phyloP scores from a whole-genome alignment of 2,888 invertebrate genomes.

The Danaus chrysippus region DNA sequence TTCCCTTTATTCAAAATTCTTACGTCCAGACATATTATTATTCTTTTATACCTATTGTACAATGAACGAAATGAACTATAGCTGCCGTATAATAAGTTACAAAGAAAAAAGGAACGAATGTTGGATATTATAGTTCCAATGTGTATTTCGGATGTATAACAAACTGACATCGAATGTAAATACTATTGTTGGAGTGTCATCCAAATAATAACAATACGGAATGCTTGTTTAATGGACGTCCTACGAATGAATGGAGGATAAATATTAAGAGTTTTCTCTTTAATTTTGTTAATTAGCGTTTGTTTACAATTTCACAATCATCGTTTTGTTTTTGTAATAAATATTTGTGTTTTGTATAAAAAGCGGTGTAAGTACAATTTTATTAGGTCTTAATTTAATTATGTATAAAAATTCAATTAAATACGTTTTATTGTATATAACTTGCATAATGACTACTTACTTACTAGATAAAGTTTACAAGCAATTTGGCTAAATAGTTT shows the following conservation, averaged over 20 bases:
- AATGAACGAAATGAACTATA: conserved; percentile 70
- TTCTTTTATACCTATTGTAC: conserved; percentile 64
- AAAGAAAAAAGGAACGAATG: conserved; percentile 63
- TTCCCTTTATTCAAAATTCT: conserved; percentile 57
- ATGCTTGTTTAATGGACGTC: conserved; percentile 69
- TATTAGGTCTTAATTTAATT: too few relatives aligned
- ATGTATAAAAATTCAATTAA: too few relatives aligned
- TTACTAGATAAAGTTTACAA: too few relatives aligned
- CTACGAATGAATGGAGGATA: conserved; percentile 55
- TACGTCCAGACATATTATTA: conserved; percentile 70
- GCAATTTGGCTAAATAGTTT: too few relatives aligned
- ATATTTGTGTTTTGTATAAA: background rate
- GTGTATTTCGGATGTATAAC: conserved; percentile 76
- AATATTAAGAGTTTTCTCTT: conserved; percentile 42
- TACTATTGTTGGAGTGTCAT: conserved; percentile 75
- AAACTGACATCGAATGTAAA: conserved; percentile 78
- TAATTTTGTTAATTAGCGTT: conserved; percentile 22
- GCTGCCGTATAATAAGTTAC: conserved; percentile 61
- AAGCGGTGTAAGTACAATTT: too few relatives aligned
- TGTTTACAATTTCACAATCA: conserved; percentile 3
- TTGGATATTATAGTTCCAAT: conserved; percentile 69
- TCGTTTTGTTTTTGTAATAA: background rate
- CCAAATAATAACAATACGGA: conserved; percentile 66
- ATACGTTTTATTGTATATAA: too few relatives aligned
- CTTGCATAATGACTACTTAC: too few relatives aligned